Base-by-base conservation (phyloP, 1,140 invertebrate genomes). In the Phenacoccus solenopsis region DNA sequence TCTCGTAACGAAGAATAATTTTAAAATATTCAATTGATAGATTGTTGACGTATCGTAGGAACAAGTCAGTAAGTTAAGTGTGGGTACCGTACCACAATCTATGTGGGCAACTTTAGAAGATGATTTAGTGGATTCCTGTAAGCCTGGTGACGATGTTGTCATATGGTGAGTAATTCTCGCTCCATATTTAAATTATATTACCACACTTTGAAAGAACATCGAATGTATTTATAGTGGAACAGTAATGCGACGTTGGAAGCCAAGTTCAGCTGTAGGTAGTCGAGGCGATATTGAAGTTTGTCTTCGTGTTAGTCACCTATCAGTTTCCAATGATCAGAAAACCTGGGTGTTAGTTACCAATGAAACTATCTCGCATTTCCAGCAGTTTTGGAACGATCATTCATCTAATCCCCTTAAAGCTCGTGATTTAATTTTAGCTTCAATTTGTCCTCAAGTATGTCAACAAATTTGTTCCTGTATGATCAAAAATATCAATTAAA, bases 71-170 rank as follows among this genome's bases (percentile, higher is more conserved):
- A 86, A 87, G 75, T 77, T 90, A 32, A 81, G 81, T 64, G 80
- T 90, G 72, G 89, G 89, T 13, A 84, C 84, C 21, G 87, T 92
- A 74, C 90, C 90, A 0, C 81, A 85, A n/a, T 86, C 88, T 10
- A 85, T 92, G 80, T 88, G 85, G 84, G 85, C 94, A 1, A 85
- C 89, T 28, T 78, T 95, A 32, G 87, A 94, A 77, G 87, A 94
- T 82, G 92, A 95, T 80, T 81, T 96, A 12, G 90, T 94, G 1
- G 91, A 94, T 79, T 80, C 79, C 68, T 94, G 91, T 78, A 91
- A 92, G 79, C 90, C 93, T 71, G 93, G 93, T 12, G 91, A 95
- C 83, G 88, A 92, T 84, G 84, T 96, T 13, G 84, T 85, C 73
- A 84, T 95, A 57, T 89, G 87, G 91, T 94, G 80, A 77, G 77